Evolutionary conservation across 2,113 vertebrate species (phyloP).

Genomic region (Notarius quadriscutis): DNA sequence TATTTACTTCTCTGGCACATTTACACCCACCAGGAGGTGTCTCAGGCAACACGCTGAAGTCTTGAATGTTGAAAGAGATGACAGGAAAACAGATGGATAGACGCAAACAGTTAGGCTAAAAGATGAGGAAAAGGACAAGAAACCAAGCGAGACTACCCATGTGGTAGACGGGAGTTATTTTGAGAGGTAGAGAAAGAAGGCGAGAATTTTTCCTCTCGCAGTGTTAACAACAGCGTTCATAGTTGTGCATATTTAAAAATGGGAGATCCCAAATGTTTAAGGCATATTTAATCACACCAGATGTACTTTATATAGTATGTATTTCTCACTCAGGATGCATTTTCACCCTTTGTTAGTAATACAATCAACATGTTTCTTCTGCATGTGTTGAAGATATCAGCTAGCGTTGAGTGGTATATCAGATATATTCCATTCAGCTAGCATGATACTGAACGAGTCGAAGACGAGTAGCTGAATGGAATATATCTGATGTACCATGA

Average conservation of each 20-base stretch:
- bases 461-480: no score
- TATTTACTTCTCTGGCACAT: constrained; percentile 14
- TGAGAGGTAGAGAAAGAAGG: not conserved
- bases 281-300: not conserved
- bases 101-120: constrained; percentile 4
- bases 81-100: constrained; percentile 11
- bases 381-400: not conserved
- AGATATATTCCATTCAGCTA: no score
- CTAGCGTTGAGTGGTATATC: no score
- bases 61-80: not conserved
- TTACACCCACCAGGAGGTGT: constrained; percentile 18
- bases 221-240: not conserved
- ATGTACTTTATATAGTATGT: not conserved
- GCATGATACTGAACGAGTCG: no score
- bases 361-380: not conserved
- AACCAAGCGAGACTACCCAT: not conserved
- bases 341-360: not conserved
- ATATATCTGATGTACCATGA: no score
- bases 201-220: not conserved
- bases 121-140: not conserved
- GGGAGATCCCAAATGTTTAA: not conserved
- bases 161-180: constrained; percentile 11
- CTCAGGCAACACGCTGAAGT: constrained; percentile 4
- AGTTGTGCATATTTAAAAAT: not conserved
- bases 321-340: not conserved